Conservation (phyloP, 2,888 invertebrate species). For the Glyphotaelius pellucidus region DNA sequence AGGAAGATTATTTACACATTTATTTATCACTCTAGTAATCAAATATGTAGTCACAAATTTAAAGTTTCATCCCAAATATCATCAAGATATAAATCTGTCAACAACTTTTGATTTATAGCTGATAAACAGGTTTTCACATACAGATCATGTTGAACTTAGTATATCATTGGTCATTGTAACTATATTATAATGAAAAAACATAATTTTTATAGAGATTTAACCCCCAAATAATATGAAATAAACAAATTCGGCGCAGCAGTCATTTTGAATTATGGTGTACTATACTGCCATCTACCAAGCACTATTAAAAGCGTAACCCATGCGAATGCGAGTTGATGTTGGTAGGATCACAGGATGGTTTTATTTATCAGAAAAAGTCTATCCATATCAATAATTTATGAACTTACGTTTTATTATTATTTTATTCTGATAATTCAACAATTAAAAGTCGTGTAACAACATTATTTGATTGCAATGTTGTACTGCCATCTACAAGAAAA, state of each 20-base stretch:
- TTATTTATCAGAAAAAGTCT: neutral
- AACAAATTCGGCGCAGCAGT: neutral
- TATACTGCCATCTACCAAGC: neutral
- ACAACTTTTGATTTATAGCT: neutral
- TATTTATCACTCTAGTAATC: neutral
- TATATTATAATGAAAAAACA: neutral
- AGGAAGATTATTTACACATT: neutral
- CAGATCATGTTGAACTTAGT: neutral
- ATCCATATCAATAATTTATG: neutral
- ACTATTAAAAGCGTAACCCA: neutral
- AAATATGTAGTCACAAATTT: neutral
- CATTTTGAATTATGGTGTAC: neutral
- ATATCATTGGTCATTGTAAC: neutral
- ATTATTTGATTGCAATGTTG: too few relatives aligned
- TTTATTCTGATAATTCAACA: too few relatives aligned
- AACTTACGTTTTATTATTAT: too few relatives aligned
- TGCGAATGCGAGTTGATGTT: neutral
- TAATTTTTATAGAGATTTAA: neutral
- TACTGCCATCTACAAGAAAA: neutral
- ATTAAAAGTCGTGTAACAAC: too few relatives aligned
- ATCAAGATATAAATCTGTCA: neutral
- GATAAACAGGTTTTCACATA: neutral
- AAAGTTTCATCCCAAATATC: neutral
- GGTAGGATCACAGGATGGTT: neutral
- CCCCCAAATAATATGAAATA: neutral